These are phyloP conservation scores for Tetrao urogallus DNA, from an alignment of 2,113 vertebrate genomes.

Conservation along the genomic window DNA sequence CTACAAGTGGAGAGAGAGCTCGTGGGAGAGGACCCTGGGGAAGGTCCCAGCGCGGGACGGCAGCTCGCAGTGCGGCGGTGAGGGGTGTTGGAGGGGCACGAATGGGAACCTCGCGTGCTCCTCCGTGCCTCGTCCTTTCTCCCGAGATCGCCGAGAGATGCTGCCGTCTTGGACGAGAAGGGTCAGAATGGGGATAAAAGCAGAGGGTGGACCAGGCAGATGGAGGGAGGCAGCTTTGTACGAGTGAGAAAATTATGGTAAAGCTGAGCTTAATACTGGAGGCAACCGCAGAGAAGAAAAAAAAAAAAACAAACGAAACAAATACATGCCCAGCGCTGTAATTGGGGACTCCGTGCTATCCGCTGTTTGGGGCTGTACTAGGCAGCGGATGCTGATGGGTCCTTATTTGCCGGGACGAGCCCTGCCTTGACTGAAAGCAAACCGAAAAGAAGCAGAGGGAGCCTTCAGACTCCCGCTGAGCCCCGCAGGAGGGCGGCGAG, in stretches of 20 bases:
- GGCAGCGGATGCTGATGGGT: neutral
- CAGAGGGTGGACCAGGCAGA: neutral
- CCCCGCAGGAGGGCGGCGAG: neutral
- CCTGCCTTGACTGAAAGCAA: fast-evolving
- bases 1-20: neutral
- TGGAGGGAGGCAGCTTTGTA: neutral
- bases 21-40: neutral
- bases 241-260: neutral
- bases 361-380: fast-evolving
- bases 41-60: neutral
- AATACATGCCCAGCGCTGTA: neutral
- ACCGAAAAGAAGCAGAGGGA: too few species aligned
- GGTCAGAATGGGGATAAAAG: neutral
- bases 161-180: neutral
- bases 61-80: fast-evolving
- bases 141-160: neutral
- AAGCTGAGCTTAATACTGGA: neutral
- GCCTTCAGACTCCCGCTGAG: neutral
- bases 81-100: neutral
- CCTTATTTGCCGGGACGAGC: neutral
- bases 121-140: neutral
- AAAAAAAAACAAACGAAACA: too few species aligned
- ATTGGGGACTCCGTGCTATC: neutral
- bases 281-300: neutral
- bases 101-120: fast-evolving